A percentile compares a stretch with the other conserved stretches of the same genome.
These are phyloP conservation scores for Drosophila serrata DNA, from an alignment of 1,140 invertebrate genomes.

Conservation along the genomic window DNA sequence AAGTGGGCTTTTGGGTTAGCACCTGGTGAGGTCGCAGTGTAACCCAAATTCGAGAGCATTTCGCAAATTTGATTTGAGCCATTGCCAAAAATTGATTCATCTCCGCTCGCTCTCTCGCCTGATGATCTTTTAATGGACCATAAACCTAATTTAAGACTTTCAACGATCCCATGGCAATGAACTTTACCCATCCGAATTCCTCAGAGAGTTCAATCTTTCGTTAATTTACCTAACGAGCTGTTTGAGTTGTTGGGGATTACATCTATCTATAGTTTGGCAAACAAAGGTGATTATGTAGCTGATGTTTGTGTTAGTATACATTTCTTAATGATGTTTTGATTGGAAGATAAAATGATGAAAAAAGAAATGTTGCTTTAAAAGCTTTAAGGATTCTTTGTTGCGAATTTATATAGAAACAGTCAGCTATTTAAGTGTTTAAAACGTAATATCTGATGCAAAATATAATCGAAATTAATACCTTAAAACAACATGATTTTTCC, in stretches of 20 bases:
- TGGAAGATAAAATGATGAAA: conserved; percentile 5
- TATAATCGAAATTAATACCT: not conserved
- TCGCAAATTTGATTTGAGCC: conserved; percentile 34
- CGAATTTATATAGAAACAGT: not conserved
- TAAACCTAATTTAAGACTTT: conserved; percentile 40
- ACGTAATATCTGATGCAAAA: not conserved
- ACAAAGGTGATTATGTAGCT: conserved; percentile 22
- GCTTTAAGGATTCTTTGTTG: not conserved
- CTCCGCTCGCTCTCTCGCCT: conserved; percentile 15
- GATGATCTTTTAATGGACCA: conserved; percentile 42
- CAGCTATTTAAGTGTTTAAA: not conserved
- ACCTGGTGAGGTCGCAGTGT: conserved; percentile 37
- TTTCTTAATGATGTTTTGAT: conserved; percentile 35
- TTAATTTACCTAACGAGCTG: conserved; percentile 29
- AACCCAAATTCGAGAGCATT: conserved; percentile 29
- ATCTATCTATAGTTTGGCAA: conserved; percentile 7
- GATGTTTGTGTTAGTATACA: conserved; percentile 3
- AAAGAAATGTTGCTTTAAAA: not conserved
- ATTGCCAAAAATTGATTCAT: conserved; percentile 43
- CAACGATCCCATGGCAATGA: conserved; percentile 40
- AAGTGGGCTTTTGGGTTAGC: conserved; percentile 48
- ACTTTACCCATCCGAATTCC: conserved; percentile 12
- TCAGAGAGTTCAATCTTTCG: conserved; percentile 14
- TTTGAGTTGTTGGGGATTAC: conserved; percentile 21
- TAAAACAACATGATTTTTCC: not conserved